A percentile compares a stretch with the other conserved stretches of the same genome.
phyloP scores from a whole-genome alignment of 2,113 vertebrate genomes.

The Cheilinus undulatus region DNA sequence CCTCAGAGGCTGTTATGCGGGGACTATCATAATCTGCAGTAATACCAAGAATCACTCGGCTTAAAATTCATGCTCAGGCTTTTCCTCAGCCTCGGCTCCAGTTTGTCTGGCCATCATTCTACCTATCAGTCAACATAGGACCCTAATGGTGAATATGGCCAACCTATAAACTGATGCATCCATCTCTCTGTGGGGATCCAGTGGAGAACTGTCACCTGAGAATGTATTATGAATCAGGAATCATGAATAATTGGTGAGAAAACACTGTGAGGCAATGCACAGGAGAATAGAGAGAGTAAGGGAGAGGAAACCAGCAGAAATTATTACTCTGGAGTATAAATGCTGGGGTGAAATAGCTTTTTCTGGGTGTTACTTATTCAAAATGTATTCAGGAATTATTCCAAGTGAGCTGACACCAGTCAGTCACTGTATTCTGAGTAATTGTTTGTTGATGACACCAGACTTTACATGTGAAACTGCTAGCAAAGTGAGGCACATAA shows the following conservation, averaged over 20 bases:
- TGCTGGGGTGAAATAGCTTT: slow-evolving; percentile 5
- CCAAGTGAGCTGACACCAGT: slow-evolving; percentile 1
- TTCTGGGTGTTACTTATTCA: background rate
- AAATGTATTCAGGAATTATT: background rate
- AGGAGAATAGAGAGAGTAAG: slow-evolving; percentile 27
- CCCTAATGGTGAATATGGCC: slow-evolving; percentile 51
- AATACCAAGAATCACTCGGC: slow-evolving; percentile 47
- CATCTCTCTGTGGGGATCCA: slow-evolving; percentile 53
- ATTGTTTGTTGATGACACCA: slow-evolving; percentile 28
- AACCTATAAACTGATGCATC: slow-evolving; percentile 56
- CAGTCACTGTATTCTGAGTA: background rate
- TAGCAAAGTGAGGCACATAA: slow-evolving; percentile 19
- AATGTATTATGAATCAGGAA: slow-evolving; percentile 73
- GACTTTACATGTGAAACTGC: slow-evolving; percentile 9
- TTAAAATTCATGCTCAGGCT: slow-evolving; percentile 31
- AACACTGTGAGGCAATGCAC: slow-evolving; percentile 48
- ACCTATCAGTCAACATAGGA: slow-evolving; percentile 16
- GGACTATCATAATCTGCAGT: slow-evolving; percentile 60
- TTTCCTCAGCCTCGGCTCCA: slow-evolving; percentile 10
- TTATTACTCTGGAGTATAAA: slow-evolving; percentile 1
- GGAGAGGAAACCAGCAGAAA: slow-evolving; percentile 21
- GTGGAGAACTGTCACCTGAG: slow-evolving; percentile 61
- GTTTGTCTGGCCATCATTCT: slow-evolving; percentile 14
- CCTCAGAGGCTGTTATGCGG: slow-evolving; percentile 63
- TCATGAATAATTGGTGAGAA: slow-evolving; percentile 76